phyloP scores from a whole-genome alignment of 2,797 vertebrate genomes.

The Ctenochaetus hawaiiensis region DNA sequence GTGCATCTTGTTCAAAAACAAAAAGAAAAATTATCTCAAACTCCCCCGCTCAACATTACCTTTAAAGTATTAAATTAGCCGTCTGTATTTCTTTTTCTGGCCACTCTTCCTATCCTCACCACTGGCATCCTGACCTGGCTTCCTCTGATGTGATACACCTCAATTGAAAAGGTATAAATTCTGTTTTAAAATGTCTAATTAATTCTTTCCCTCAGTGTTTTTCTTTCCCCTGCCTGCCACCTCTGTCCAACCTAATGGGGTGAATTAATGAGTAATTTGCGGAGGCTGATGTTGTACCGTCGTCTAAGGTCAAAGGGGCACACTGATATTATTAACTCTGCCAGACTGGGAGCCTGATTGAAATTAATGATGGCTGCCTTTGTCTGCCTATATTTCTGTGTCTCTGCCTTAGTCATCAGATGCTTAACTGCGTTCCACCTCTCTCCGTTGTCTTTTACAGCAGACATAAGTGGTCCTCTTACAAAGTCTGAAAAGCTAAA shows the following conservation, averaged over 20 bases:
- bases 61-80: slow-evolving; percentile 13
- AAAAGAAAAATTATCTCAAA: neutral
- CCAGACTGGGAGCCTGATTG: slow-evolving; percentile 72
- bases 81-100: slow-evolving; percentile 7
- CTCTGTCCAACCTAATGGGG: slow-evolving; percentile 69
- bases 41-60: neutral
- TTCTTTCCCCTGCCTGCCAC: slow-evolving; percentile 13
- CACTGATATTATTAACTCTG: slow-evolving; percentile 78
- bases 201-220: slow-evolving; percentile 54
- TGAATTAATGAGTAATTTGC: slow-evolving; percentile 75
- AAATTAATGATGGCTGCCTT: slow-evolving; percentile 67
- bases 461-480: slow-evolving; percentile 1
- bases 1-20: too few species aligned
- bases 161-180: slow-evolving; percentile 43
- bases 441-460: neutral
- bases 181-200: slow-evolving; percentile 55
- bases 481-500: slow-evolving; percentile 6
- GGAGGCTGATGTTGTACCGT: slow-evolving; percentile 61
- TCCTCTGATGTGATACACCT: slow-evolving; percentile 26
- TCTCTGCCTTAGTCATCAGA: slow-evolving; percentile 15
- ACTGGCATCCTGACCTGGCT: slow-evolving; percentile 13
- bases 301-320: slow-evolving; percentile 59
- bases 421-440: neutral
- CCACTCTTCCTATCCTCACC: slow-evolving; percentile 4
- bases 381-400: slow-evolving; percentile 8